Evolutionary conservation across 1,140 invertebrate genomes (phyloP).

Genomic region (Piezodorus guildinii): DNA sequence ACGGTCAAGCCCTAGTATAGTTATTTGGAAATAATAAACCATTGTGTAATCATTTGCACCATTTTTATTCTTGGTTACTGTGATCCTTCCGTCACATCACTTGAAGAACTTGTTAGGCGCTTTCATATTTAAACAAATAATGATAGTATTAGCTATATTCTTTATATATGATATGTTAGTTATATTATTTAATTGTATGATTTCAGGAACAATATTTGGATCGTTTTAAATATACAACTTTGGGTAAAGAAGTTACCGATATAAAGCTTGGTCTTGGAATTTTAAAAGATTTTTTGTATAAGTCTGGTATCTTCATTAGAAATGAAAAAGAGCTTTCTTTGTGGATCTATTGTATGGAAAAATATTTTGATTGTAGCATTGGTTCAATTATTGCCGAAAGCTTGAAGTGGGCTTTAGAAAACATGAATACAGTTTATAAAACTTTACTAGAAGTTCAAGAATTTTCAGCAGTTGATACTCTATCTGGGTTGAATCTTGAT

Average conservation of each 20-base stretch:
- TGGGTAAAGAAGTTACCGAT: not conserved
- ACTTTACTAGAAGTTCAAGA: conserved; percentile 3
- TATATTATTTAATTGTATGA: not conserved
- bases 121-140: too few species aligned
- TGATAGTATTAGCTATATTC: too few species aligned
- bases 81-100: too few species aligned
- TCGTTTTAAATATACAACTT: not conserved
- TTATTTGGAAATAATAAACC: too few species aligned
- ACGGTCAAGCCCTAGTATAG: too few species aligned
- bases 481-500: not conserved
- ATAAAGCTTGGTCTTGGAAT: not conserved
- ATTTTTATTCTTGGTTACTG: too few species aligned
- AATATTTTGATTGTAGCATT: not conserved
- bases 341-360: conserved; percentile 9
- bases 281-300: not conserved
- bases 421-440: not conserved
- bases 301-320: conserved; percentile 1
- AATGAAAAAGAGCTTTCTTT: not conserved
- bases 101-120: too few species aligned
- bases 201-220: not conserved
- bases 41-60: too few species aligned
- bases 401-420: conserved; percentile 4
- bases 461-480: not conserved
- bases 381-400: not conserved
- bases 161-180: too few species aligned